Evolutionary conservation across 2,113 vertebrate species (phyloP), one percentile per base, ranked within the genome.

Genomic region (Dipodomys ordii): DNA sequence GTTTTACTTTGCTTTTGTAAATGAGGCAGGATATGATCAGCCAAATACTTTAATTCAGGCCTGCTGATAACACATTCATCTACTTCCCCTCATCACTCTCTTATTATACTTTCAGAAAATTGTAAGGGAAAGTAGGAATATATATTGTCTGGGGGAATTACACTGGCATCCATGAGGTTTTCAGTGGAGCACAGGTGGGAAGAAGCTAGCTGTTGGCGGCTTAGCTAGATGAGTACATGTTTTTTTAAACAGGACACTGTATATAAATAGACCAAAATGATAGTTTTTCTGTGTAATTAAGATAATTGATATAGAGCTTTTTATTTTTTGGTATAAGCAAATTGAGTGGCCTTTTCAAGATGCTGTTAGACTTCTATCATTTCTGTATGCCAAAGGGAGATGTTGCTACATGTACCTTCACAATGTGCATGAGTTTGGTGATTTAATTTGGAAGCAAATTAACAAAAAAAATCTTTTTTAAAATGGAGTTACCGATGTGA

Each of bases 181-280:
- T 96, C 94, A 94, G 1, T 69, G 79, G 67, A 30, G 20, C 85
- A 80, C 93, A 95, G 95, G 95, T 96, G 94, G 94, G 28, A 86
- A 82, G 71, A 92, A 69, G 27, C 79, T 85, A 97, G 90, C 88
- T 97, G 92, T 94, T 96, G 72, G 71, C 88, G 32, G 7, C 77
- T 93, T 92, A 95, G 79, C n/a, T 71, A 95, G 90, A 96, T 0
- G 1, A 79, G 93, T 82, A 25, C 86, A 20, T 86, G 90, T 94
- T 94, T 90, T 77, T 15, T 53, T 39, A 53, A 69, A 81, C 86
- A 83, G 73, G 53, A 88, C 87, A 85, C 23, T 92, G 67, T 85
- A 74, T 87, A 90, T 73, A 94, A 97, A 97, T 94, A 87, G 92
- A 88, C 35, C 71, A 73, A 92, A 94, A 94, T 95, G 79, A 96